Evolutionary conservation across 2,888 invertebrate species (phyloP), one percentile per base, ranked within the genome.

Genomic region (Rhodophaea formosa): DNA sequence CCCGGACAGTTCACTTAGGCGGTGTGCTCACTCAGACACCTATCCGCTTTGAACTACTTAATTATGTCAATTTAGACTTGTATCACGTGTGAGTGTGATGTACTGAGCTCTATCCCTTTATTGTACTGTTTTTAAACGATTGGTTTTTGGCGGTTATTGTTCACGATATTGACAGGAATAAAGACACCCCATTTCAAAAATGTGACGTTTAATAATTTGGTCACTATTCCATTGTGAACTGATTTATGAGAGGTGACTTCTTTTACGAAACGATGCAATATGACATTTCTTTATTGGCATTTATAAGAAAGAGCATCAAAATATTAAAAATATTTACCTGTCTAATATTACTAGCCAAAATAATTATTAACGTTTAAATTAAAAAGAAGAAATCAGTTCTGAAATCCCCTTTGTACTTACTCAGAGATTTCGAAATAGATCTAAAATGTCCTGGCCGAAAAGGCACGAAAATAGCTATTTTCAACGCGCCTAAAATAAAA

Each of bases 41-140:
- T 67, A 68, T 64, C 70, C 73, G 68, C 79, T 82, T 82, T 80
- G 78, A 80, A 76, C 73, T 77, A n/a, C 74, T 77, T 82, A 77
- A 80, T 80, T 80, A 80, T 71, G 77, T 77, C 74, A 70, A 75
- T 80, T 75, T 69, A 68, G 70, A 71, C 68, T 67, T 64, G 63
- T 70, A 74, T 73, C 77, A 71, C 72, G 70, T 62, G 68, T n/a
- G n/a, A n/a, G n/a, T n/a, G n/a, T 72, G 72, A 75, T 70, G 65
- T 69, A 71, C 69, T 57, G 67, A 68, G 64, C 64, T 69, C 64
- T 64, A 58, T 47, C 46, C 23, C 15, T 32, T 35, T 32, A 51
- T 51, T 35, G 32, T 35, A 35, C 51, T 17, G 35, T 51, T 51
- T 10, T 51, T 12, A 15, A 47, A 10, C 47, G 10, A 15, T 49